Evolutionary conservation across 1,140 invertebrate species (phyloP), one percentile per base, ranked within the genome.

Genomic region (Laodelphax striatellus): DNA sequence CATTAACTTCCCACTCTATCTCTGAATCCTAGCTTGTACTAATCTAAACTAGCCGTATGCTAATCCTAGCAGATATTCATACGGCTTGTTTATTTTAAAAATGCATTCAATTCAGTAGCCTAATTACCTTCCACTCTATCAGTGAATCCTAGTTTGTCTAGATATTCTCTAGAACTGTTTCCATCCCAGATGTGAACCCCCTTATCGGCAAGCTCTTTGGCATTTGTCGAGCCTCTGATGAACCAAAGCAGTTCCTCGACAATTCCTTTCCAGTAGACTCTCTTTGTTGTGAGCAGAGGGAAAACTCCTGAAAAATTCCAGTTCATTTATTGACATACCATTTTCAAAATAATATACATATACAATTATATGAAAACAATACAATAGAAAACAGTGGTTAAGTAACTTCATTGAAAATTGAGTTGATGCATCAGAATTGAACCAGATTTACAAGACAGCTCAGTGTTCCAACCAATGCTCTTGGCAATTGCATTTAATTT

Each of bases 191-290:
- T 99, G 66, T 90, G 85, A n/a, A 99, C 83, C 52, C 82, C 83
- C 73, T 94, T 94, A 1, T 84, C 82, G 46, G 84, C 76, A 16
- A 99, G 74, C 57, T 88, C 82, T 70, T 95, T 93, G 0, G 91
- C 87, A 78, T 97, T 92, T 4, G 97, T 99, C 21, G 86, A 88
- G 9, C 97, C 97, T 65, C 79, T 80, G 46, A 99, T 87, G 73
- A 98, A 98, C 94, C 94, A 97, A 0, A 99, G 72, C 5, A 99
- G 74, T 73, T 99, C 97, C 74, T 98, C 94, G 17, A 93, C 85
- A 4, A 99, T 85, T 0, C 84, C 96, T 65, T 88, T 80, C 81
- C 91, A 94, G 73, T 95, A 98, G 0, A 99, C 95, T 53, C 87
- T 72, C 75, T 99, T 99, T 14, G 97, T 99, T 14, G 97, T 99